Evolutionary conservation across 2,797 vertebrate genomes (phyloP), one percentile per base, ranked within the genome.

Genomic region (Karalla daura): DNA sequence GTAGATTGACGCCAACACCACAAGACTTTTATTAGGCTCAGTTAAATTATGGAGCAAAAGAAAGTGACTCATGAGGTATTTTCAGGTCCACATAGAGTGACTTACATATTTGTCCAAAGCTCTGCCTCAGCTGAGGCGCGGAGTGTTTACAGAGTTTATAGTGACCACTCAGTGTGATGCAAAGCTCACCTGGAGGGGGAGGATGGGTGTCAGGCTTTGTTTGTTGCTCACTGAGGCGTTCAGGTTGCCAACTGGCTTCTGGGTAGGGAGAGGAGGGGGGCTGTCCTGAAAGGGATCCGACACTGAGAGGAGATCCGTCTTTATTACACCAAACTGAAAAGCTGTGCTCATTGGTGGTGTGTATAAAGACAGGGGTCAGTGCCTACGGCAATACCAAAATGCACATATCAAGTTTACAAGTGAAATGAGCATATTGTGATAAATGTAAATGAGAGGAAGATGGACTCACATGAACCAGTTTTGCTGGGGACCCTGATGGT

Each of bases 401-500:
- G 3, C 23, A 20, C 12, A 27, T 7, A 30, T 13, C 12, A 61
- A 5, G 28, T n/a, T 25, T 11, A 66, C 39, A 4, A 52, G 7
- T 15, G 17, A n/a, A n/a, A n/a, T 15, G 30, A 17, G 15, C 20
- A 21, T 35, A 40, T 25, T 32, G 20, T 47, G 32, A 44, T 7
- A 30, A 61, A 30, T 35, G 43, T 14, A 27, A 12, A 15, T 21
- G 10, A 32, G 1, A 17, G 15, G 11, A 41, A 27, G 41, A 23
- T 44, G 55, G 50, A 86, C 89, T 92, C 58, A 93, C 92, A 10
- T 76, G 92, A 95, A 49, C 60, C 86, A 0, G 89, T 66, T 88
- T 92, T 95, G 86, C 94, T 94, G 83, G 96, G 94, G 41, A 98
- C 96, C 80, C 95, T 91, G 86, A 99, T 99, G 78, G 97, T 96